Percentiles rank a stretch among this genome's conserved stretches.
These are phyloP conservation scores for Protophormia terraenovae DNA, from an alignment of 2,888 invertebrate genomes.

Conservation along the genomic window DNA sequence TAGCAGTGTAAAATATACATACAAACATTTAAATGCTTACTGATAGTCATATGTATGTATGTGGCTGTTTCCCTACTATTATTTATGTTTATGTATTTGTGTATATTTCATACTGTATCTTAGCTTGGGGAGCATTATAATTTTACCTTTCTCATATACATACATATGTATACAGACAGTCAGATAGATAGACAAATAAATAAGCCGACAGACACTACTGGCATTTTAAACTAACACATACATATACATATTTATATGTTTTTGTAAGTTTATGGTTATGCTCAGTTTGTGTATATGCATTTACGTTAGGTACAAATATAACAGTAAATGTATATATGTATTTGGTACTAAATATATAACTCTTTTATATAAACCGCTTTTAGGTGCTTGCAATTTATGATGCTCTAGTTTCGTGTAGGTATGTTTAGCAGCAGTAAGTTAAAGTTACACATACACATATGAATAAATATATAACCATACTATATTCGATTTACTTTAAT, in stretches of 20 bases:
- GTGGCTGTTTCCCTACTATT: neutral
- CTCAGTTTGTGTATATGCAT: too few species aligned
- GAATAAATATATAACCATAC: too few species aligned
- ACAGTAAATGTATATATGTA: neutral
- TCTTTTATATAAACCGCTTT: conserved; percentile 1
- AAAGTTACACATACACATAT: neutral
- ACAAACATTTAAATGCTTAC: too few species aligned
- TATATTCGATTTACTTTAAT: too few species aligned
- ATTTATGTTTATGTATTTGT: conserved; percentile 11
- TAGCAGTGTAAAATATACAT: neutral
- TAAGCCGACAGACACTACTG: neutral
- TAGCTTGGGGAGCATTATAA: conserved; percentile 12
- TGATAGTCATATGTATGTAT: neutral
- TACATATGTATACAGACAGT: neutral
- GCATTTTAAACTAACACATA: neutral
- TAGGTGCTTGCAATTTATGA: conserved; percentile 10
- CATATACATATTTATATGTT: neutral
- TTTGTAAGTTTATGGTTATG: neutral
- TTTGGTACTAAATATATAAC: neutral
- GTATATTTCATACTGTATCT: neutral
- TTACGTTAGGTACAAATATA: neutral
- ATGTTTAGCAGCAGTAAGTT: neutral
- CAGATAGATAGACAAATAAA: neutral
- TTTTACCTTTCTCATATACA: neutral
- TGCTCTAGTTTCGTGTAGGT: neutral